These are phyloP conservation scores for Oenanthe oenanthe DNA, from an alignment of 2,113 vertebrate genomes.

Conservation along the genomic window DNA sequence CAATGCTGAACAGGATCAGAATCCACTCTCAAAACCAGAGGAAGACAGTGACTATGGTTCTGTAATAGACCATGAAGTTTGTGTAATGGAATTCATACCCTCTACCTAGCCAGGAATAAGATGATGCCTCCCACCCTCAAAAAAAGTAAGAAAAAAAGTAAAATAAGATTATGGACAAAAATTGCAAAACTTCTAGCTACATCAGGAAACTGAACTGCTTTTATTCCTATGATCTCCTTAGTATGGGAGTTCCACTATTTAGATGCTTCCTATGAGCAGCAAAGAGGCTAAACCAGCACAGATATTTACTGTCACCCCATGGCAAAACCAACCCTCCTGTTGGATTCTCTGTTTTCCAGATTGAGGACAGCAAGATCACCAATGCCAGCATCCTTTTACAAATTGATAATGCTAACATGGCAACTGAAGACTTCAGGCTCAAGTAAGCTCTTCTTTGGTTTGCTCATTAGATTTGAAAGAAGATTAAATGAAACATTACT, in stretches of 20 bases:
- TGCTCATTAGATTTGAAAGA: not conserved
- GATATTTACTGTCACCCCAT: not conserved
- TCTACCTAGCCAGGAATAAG: not conserved
- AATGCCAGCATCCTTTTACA: constrained; percentile 78
- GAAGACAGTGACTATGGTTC: not conserved
- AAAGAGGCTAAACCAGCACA: not conserved
- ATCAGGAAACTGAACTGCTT: not conserved
- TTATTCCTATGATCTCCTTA: not conserved
- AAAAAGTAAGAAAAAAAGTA: not conserved
- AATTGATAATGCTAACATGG: constrained; percentile 82
- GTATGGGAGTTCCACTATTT: not conserved
- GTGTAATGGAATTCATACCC: not conserved
- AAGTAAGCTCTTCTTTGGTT: constrained; percentile 73
- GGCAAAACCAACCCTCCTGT: not conserved
- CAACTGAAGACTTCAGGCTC: constrained; percentile 80
- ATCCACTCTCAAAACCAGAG: not conserved
- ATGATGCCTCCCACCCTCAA: not conserved
- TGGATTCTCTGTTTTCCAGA: constrained; percentile 69
- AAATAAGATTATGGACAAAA: not conserved
- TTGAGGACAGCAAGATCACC: constrained; percentile 72
- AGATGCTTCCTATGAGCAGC: not conserved
- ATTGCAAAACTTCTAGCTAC: not conserved
- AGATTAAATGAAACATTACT: not conserved
- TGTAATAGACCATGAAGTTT: not conserved
- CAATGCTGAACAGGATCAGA: not conserved